phyloP scores from a whole-genome alignment of 2,797 vertebrate species.

The Mergus octosetaceus region DNA sequence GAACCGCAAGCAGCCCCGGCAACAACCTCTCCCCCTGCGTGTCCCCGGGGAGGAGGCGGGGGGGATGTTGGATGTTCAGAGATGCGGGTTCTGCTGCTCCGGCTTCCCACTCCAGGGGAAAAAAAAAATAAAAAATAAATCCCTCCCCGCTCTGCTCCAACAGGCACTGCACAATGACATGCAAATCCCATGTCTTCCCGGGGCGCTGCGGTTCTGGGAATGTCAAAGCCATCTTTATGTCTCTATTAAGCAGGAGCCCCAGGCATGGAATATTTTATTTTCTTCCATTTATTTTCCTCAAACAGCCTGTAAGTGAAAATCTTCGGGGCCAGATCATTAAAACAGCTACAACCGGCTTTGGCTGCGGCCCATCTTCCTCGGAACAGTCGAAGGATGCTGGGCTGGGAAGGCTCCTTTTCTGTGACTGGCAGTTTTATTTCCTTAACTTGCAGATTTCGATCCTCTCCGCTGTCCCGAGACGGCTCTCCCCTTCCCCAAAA shows the following conservation, averaged over 20 bases:
- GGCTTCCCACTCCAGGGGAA: conserved; percentile 45
- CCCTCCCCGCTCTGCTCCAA: conserved; percentile 19
- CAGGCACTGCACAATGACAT: conserved; percentile 61
- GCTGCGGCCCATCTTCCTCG: conserved; percentile 51
- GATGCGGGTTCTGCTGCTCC: conserved; percentile 13
- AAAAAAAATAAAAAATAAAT: background rate
- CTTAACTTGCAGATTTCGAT: conserved; percentile 56
- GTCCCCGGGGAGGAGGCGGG: background rate
- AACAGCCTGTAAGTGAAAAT: conserved; percentile 67
- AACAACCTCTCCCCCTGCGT: background rate
- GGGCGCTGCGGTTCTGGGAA: conserved; percentile 53
- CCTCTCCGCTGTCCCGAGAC: conserved; percentile 4
- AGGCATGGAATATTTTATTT: conserved; percentile 59
- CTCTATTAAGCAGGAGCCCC: conserved; percentile 66
- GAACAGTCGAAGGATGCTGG: conserved; percentile 51
- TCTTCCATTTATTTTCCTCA: conserved; percentile 59
- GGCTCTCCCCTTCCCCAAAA: conserved; percentile 61
- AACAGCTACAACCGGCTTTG: conserved; percentile 54
- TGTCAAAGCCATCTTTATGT: conserved; percentile 65
- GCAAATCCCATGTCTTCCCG: conserved; percentile 47
- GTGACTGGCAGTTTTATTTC: conserved; percentile 56
- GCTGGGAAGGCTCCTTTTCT: conserved; percentile 53
- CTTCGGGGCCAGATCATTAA: conserved; percentile 64
- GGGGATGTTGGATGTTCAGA: conserved; percentile 16
- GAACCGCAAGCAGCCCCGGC: conserved; percentile 38